A percentile compares a stretch with the other conserved stretches of the same genome.
phyloP scores from a whole-genome alignment of 2,113 vertebrate species.

The Engraulis encrasicolus region DNA sequence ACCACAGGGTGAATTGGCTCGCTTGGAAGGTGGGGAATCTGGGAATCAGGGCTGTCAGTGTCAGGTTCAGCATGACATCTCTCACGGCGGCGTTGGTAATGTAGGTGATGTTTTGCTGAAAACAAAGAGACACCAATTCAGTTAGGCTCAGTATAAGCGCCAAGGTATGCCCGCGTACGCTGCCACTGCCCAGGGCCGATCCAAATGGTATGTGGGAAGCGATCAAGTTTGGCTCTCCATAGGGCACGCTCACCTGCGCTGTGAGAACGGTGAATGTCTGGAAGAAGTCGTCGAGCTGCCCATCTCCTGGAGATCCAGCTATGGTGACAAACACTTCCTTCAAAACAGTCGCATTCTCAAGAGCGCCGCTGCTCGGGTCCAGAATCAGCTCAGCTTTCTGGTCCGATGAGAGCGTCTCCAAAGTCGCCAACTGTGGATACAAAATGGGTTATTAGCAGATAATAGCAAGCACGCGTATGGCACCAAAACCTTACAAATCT shows the following conservation, averaged over 20 bases:
- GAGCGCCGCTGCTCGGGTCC: conserved; percentile 32
- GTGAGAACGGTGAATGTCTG: conserved; percentile 20
- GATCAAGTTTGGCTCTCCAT: background rate
- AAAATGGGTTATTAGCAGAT: background rate
- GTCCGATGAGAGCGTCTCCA: conserved; percentile 40
- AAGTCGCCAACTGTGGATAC: conserved; percentile 33
- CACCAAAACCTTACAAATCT: background rate
- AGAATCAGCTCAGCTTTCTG: conserved; percentile 52
- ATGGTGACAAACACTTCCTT: conserved; percentile 41
- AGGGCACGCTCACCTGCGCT: conserved; percentile 33
- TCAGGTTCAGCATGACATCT: conserved; percentile 48
- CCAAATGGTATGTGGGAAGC: background rate
- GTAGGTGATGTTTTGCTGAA: conserved; percentile 26
- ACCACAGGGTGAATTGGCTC: conserved; percentile 53
- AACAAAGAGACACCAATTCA: background rate
- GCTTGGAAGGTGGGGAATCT: conserved; percentile 46
- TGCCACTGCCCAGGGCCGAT: background rate
- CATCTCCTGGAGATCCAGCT: conserved; percentile 5
- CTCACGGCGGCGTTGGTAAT: background rate
- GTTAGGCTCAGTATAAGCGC: background rate
- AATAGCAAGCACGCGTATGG: background rate
- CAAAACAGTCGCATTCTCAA: conserved; percentile 41
- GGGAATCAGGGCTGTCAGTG: conserved; percentile 51
- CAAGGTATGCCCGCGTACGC: background rate
- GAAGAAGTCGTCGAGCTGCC: conserved; percentile 38